Base-by-base conservation (phyloP, 2,113 vertebrate genomes). In the Pagrus major region DNA sequence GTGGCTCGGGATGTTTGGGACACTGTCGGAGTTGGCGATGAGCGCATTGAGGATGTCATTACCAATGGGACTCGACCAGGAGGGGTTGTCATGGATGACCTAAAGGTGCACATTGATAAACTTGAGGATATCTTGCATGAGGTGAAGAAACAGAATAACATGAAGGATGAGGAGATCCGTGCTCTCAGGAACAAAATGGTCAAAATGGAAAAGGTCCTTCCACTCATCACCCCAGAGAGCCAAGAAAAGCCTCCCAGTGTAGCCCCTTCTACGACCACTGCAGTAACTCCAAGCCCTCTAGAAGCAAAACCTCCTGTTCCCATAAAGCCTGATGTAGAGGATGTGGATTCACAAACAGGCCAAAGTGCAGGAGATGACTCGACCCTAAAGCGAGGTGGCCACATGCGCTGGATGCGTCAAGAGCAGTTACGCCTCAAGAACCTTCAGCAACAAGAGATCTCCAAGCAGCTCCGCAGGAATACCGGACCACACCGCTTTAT, bases 1-100 rank as follows among this genome's bases (percentile, higher is more conserved):
- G 98, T 99, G 14, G 97, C 98, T 77, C 96, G 98, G 6, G 98
- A 99, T 42, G 98, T 99, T 65, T 99, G 98, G 98, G 98, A 99
- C 87, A 99, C 98, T 0, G 98, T 99, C 0, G 98, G 98, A 27
- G 98, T 98, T 0, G 98, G 97, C 27, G 98, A 99, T 23, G 98
- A 99, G 90, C 96, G 96, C 81, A 96, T 97, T 0, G 98, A 99
- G 78, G 98, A 99, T 1, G 86, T 97, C 31, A 89, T 98, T 55
- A 89, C 93, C 73, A 95, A 94, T 0, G 94, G 95, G 0, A 93
- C 92, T 58, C 90, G 93, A 46, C 23, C 83, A 12, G 91, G 97
- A 68, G 95, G 93, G 14, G 83, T 88, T 6, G 97, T 99, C 4
- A 96, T 99, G 90, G 98, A 98, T 33, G 98, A 99, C 71, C 95